Evolutionary conservation across 2,888 invertebrate species (phyloP), one percentile per base, ranked within the genome.

Genomic region (Ptilodon capucinus): DNA sequence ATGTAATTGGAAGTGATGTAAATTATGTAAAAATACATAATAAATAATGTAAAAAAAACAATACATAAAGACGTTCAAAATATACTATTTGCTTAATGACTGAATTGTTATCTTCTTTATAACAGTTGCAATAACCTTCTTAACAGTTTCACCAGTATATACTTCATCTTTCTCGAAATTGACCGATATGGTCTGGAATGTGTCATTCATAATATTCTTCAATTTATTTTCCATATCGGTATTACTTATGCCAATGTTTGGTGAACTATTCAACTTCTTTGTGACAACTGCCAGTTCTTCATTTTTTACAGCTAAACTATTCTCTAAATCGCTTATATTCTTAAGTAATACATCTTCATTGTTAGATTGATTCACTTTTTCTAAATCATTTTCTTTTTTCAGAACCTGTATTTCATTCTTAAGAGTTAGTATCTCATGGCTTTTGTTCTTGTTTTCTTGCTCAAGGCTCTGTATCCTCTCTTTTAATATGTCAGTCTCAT

Each of bases 161-260:
- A 39, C 58, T 51, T 72, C 64, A 47, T 66, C 55, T 52, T 66
- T 68, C 43, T 81, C 73, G 65, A 90, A 86, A 63, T 83, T 81
- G 18, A 55, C 51, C 45, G 81, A 76, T 56, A 90, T 73, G 9
- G 78, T 71, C 67, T 77, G 84, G 58, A 77, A 90, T 66, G 84
- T 84, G 48, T 81, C 73, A 76, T 90, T 90, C 86, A 90, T 90
- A 41, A 89, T 76, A 54, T 62, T 64, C 71, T 90, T 90, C 7
- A 84, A 53, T 64, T 70, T 78, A 34, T 59, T 70, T 51, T 64
- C 65, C 43, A 71, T 44, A 54, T 68, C 63, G 44, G 51, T 56
- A 46, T 61, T 42, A 59, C 18, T 51, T 44, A 54, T 51, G 48
- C 57, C 54, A 44, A 36, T 35, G 53, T 48, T 16, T 21, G 46